These are phyloP conservation scores for Vulpes vulpes DNA, from an alignment of 2,113 vertebrate genomes.

Conservation along the genomic window DNA sequence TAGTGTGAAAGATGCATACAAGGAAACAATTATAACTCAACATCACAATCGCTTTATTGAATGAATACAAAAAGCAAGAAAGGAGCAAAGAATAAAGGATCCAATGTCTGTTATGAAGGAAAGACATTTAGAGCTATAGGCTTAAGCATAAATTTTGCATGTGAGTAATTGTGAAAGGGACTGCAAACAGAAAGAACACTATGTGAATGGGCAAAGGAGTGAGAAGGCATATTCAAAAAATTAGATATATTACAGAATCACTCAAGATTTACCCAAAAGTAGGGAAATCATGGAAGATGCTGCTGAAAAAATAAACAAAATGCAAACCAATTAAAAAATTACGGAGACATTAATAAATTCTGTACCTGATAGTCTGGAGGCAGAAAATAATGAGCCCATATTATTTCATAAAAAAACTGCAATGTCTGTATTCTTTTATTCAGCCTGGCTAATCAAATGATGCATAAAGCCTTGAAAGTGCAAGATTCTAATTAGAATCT, in stretches of 20 bases:
- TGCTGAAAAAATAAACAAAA: not conserved
- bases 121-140: not conserved
- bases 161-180: not conserved
- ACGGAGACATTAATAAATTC: not conserved
- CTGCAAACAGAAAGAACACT: not conserved
- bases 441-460: not conserved
- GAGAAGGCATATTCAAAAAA: not conserved
- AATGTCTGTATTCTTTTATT: not conserved
- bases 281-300: not conserved
- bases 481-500: constrained; percentile 41
- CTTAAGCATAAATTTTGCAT: not conserved
- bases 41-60: not conserved
- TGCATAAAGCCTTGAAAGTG: not conserved
- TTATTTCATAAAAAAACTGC: not conserved
- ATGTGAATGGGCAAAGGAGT: not conserved
- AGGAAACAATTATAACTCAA: not conserved
- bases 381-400: not conserved
- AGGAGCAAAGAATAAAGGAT: not conserved
- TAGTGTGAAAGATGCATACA: not conserved
- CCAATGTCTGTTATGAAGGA: not conserved
- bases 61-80: not conserved
- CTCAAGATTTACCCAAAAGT: not conserved
- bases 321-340: constrained; percentile 48
- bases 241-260: not conserved
- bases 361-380: not conserved